A percentile compares a stretch with the other conserved stretches of the same genome.
These are phyloP conservation scores for Cyanoramphus novaezelandiae DNA, from an alignment of 2,113 vertebrate genomes.

Conservation along the genomic window DNA sequence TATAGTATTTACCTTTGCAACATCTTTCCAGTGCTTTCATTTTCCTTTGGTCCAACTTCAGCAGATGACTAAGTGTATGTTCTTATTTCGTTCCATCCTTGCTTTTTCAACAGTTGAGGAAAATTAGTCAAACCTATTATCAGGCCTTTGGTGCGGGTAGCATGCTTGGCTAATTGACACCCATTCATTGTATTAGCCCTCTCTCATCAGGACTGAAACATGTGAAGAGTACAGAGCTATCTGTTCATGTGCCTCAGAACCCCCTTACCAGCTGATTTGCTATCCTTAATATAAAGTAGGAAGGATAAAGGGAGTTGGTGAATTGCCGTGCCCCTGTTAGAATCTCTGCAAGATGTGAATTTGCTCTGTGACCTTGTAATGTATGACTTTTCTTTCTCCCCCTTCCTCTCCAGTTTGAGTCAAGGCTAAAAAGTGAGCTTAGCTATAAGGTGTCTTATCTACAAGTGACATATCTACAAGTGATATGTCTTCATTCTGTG, in stretches of 20 bases:
- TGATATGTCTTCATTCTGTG: background rate
- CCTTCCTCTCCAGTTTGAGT: accelerated
- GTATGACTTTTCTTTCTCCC: background rate
- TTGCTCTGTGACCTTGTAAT: background rate
- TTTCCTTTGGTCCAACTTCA: background rate
- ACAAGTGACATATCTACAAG: background rate
- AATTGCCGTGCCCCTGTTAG: background rate
- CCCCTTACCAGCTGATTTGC: background rate
- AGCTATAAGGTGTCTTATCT: background rate
- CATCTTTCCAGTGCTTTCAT: background rate
- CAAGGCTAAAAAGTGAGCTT: background rate
- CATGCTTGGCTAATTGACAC: background rate
- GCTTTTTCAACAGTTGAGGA: background rate
- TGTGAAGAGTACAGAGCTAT: background rate
- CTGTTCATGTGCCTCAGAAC: background rate
- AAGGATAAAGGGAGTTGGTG: background rate
- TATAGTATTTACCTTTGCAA: background rate
- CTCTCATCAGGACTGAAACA: background rate
- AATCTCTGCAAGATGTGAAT: background rate
- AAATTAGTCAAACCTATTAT: background rate
- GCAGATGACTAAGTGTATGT: background rate
- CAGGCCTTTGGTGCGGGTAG: background rate
- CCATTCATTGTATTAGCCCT: background rate
- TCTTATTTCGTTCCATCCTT: background rate
- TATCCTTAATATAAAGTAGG: background rate